These are phyloP conservation scores for Melanotaenia maccullochi DNA, from an alignment of 2,797 vertebrate genomes.

Conservation along the genomic window DNA sequence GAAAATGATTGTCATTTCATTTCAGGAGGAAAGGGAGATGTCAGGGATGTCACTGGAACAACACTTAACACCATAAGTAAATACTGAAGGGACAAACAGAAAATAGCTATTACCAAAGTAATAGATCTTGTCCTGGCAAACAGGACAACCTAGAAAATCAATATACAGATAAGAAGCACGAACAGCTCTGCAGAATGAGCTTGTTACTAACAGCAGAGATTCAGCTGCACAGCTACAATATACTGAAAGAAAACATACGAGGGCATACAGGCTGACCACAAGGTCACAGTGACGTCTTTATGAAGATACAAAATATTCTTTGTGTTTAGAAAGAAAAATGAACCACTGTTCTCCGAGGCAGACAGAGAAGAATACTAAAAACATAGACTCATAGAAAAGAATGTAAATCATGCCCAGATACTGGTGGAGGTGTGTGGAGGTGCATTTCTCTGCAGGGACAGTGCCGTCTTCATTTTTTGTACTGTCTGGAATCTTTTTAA, in stretches of 20 bases:
- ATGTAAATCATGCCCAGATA: too few relatives aligned
- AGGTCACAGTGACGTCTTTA: not conserved
- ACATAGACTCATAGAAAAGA: too few relatives aligned
- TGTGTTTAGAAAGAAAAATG: too few relatives aligned
- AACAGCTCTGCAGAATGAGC: conserved; percentile 4
- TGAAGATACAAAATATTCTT: not conserved
- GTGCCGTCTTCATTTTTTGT: not conserved
- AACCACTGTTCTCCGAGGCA: too few relatives aligned
- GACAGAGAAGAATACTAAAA: too few relatives aligned
- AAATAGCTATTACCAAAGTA: conserved; percentile 22
- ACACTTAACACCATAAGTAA: conserved; percentile 3
- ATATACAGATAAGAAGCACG: conserved; percentile 27
- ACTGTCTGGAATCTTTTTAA: too few relatives aligned
- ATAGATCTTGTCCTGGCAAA: conserved; percentile 1
- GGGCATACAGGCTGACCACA: not conserved
- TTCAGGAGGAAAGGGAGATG: not conserved
- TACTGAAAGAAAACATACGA: not conserved
- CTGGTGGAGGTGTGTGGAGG: not conserved
- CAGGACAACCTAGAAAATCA: conserved; percentile 4
- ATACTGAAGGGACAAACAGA: conserved; percentile 7
- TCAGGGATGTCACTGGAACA: not conserved
- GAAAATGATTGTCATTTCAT: conserved; percentile 6
- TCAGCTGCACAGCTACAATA: not conserved
- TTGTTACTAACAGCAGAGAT: conserved; percentile 9
- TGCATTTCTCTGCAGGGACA: accelerated